Base-by-base conservation (phyloP, 1,140 invertebrate genomes). In the Phortica variegata region DNA sequence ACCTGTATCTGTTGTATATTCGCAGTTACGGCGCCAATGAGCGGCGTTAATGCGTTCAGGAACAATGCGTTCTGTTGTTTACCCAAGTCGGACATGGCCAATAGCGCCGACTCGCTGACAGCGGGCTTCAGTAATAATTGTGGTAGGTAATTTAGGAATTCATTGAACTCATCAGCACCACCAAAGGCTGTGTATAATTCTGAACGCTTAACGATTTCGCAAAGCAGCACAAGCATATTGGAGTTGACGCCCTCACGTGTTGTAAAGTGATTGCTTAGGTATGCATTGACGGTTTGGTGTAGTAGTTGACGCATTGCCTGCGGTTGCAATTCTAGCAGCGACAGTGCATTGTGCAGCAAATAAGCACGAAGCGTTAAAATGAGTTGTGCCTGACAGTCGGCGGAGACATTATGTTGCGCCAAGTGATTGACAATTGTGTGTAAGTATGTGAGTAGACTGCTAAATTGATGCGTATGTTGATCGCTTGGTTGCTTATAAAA, bases 201-300 rank as follows among this genome's bases (percentile, higher is more conserved):
- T 12, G 70, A 56, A 29, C 77, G 55, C 45, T 79, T 63, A 5
- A 80, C 70, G 38, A 82, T 78, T 13, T 77, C 70, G 47, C 73
- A 77, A 18, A 82, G 60, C 3, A 81, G 43, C 9, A 54, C 50
- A 1, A 72, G 47, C n/a, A 74, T 40, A 3, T 55, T 52, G 4
- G 51, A 60, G 36, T 62, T 43, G 15, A 59, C 53, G 1, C 56
- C 62, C n/a, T 71, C 58, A 18, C 61, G 55, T 4, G 58, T 63
- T n/a, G 57, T 57, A 39, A 54, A 74, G 3, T 52, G 23, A 13
- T 69, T 65, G 0, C 50, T 18, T 20, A 69, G 61, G 54, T 71
- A 73, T 0, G 56, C 56, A 0, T 46, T 48, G 13, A 73, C 66
- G 13, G 57, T 39, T n/a, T 19, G 18, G 2, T 20, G 33, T 33